Evolutionary conservation across 2,888 invertebrate species (phyloP), one percentile per base, ranked within the genome.

Genomic region (Perizoma flavofasciatum): DNA sequence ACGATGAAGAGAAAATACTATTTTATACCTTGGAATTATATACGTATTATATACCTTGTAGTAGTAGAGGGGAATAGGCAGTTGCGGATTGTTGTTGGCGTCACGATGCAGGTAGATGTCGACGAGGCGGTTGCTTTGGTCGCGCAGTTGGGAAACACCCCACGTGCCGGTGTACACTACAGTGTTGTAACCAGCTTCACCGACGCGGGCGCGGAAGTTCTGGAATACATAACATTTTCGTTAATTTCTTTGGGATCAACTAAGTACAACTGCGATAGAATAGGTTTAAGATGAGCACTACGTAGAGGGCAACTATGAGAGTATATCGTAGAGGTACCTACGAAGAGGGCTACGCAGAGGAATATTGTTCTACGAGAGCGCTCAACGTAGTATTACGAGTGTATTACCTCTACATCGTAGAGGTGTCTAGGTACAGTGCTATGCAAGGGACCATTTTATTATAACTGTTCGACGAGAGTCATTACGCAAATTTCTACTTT

Each of bases 141-240:
- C 68, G 4, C 92, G 88, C 47, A 95, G 85, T 51, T 93, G 93
- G n/a, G 93, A 82, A 7, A 94, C 89, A 4, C 93, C 94, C 70
- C 92, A 93, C 0, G 93, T 92, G 3, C 95, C 95, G 0, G 95
- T 94, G 79, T 93, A 94, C 10, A 94, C 78, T 0, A 74, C 74
- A 3, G 89, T 86, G 55, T 81, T 76, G 76, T 86, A 87, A 4
- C 83, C 83, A 3, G 86, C 87, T 2, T 35, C 72, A 5, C 84
- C 85, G 54, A 92, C 87, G 44, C 88, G 87, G 3, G 77, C 74
- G 35, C 89, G 86, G 5, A 88, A 78, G 57, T 85, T 85, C 89
- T 89, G 65, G 8, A 37, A 48, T 35, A 4, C 65, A 66, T 57
- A 39, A 51, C 51, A 9, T 33, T 37, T 8, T 9, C 6, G 9